Evolutionary conservation across 1,140 invertebrate genomes (phyloP).

Genomic region (Atopsyche davidsoni): DNA sequence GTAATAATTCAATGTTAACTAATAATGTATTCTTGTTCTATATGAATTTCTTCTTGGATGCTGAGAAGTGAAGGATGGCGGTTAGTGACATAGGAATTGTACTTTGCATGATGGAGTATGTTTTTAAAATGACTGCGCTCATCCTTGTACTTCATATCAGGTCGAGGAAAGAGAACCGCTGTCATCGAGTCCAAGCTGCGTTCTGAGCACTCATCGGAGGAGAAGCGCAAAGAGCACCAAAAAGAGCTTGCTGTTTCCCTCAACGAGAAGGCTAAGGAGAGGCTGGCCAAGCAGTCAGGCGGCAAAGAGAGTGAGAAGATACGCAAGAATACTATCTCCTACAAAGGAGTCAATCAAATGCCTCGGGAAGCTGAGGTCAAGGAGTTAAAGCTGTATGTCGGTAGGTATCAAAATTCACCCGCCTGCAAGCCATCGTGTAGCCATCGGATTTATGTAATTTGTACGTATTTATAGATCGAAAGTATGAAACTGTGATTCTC

Average conservation of each 20-base stretch:
- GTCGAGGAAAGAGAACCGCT: conserved; percentile 84
- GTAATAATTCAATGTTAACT: too few relatives aligned
- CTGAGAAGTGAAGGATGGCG: conserved; percentile 24
- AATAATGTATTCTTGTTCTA: conserved; percentile 22
- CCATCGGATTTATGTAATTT: background rate
- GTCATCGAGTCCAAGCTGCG: conserved; percentile 93
- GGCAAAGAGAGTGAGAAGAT: conserved; percentile 85
- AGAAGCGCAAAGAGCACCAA: conserved; percentile 95
- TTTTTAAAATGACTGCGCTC: too few relatives aligned
- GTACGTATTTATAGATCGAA: conserved; percentile 67
- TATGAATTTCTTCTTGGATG: conserved; percentile 16
- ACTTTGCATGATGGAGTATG: conserved; percentile 5
- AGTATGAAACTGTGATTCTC: conserved; percentile 95
- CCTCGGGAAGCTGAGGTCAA: conserved; percentile 90
- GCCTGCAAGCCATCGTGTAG: too few relatives aligned
- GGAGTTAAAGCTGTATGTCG: conserved; percentile 92
- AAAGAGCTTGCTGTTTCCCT: conserved; percentile 86
- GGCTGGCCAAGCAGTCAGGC: conserved; percentile 80
- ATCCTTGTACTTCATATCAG: too few relatives aligned
- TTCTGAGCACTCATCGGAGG: conserved; percentile 93
- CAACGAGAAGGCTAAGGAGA: conserved; percentile 88
- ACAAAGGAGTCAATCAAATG: conserved; percentile 88
- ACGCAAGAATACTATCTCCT: conserved; percentile 91
- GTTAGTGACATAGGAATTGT: conserved; percentile 16
- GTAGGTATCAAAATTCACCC: conserved; percentile 50